Conservation (phyloP, 2,888 invertebrate species). For the Brassicogethes aeneus region DNA sequence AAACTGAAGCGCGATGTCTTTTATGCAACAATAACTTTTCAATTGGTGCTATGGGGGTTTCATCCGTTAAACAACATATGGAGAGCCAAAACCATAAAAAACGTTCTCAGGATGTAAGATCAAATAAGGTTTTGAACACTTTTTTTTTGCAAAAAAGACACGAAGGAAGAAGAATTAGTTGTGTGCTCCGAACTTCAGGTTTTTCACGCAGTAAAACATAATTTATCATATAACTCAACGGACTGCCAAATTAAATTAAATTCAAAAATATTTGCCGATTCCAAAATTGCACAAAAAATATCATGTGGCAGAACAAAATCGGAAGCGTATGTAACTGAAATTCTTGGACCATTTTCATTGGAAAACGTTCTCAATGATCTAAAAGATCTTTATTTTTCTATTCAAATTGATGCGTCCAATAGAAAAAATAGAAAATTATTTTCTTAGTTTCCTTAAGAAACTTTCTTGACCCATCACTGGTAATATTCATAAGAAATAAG, state of each 20-base stretch:
- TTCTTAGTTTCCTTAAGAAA: no score
- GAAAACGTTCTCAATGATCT: neutral
- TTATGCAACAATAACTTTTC: neutral
- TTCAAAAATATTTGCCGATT: no score
- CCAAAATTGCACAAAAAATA: no score
- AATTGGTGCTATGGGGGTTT: neutral
- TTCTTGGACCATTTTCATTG: neutral
- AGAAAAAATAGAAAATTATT: constrained; percentile 5
- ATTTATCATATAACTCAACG: neutral
- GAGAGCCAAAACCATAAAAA: neutral
- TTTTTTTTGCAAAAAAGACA: neutral
- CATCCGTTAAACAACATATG: neutral
- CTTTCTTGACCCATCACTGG: no score
- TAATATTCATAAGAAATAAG: no score
- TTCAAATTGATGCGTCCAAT: constrained; percentile 2
- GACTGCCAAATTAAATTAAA: neutral
- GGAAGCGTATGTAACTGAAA: neutral
- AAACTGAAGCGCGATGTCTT: neutral
- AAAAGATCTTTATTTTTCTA: constrained; percentile 2
- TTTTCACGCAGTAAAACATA: neutral
- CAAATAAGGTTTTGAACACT: neutral
- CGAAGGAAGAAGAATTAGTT: neutral
- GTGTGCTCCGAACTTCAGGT: neutral
- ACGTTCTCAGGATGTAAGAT: neutral
- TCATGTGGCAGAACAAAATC: neutral